phyloP scores from a whole-genome alignment of 1,140 invertebrate genomes.

The Aphelinus certus region DNA sequence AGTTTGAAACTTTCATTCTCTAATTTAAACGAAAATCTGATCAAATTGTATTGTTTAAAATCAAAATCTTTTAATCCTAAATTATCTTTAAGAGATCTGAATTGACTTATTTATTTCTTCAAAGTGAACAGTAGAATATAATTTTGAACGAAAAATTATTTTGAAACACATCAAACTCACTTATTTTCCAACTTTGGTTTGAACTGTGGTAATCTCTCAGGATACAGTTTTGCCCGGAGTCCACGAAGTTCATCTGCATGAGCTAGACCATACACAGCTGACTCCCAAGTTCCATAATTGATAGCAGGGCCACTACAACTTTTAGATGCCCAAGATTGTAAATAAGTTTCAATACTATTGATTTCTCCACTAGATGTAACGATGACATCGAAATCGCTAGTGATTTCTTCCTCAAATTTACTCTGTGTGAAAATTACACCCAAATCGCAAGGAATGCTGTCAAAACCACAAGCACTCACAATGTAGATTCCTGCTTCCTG shows the following conservation, averaged over 20 bases:
- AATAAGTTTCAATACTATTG: conserved; percentile 74
- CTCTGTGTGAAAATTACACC: conserved; percentile 80
- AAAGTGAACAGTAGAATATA: too few species aligned
- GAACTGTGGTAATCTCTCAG: conserved; percentile 71
- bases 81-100: too few species aligned
- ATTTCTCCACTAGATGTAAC: conserved; percentile 70
- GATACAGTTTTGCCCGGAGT: conserved; percentile 74
- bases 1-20: neutral
- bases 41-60: conserved; percentile 13
- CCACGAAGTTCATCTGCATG: conserved; percentile 70
- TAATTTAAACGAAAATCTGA: conserved; percentile 3
- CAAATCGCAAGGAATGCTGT: conserved; percentile 87
- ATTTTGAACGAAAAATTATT: too few species aligned
- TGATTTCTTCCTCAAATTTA: conserved; percentile 76
- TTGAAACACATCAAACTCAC: conserved; percentile 31
- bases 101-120: too few species aligned
- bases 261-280: conserved; percentile 78
- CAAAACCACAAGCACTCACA: conserved; percentile 90
- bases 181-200: conserved; percentile 70
- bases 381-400: conserved; percentile 84
- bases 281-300: conserved; percentile 87
- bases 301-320: conserved; percentile 60
- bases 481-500: conserved; percentile 82
- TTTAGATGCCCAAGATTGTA: conserved; percentile 59
- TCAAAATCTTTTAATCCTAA: too few species aligned